Evolutionary conservation across 2,888 invertebrate genomes (phyloP), one percentile per base, ranked within the genome.

Genomic region (Perizoma affinitatum): DNA sequence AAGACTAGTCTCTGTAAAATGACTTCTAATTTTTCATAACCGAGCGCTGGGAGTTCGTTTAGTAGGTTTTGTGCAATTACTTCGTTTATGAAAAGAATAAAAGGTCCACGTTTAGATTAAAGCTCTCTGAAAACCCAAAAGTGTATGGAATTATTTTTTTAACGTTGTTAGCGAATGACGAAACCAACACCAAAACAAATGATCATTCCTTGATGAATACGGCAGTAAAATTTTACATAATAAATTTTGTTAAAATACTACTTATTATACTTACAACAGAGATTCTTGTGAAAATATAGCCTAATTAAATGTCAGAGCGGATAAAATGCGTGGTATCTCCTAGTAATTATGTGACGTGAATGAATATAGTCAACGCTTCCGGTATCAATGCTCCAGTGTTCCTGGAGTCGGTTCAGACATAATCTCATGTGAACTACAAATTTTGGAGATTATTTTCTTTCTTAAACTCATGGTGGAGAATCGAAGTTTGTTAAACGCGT

Each of bases 1-100:
- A 66, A 65, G 58, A 63, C 63, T 62, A 66, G 66, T 55, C 61
- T 47, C 54, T 49, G 58, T 61, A 58, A 65, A 65, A 65, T 61
- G 46, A 65, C 58, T 61, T 65, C 56, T 56, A 65, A 65, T 65
- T 56, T 61, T 58, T 61, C 55, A 65, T 65, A 61, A 52, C 58
- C 45, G 51, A 52, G 58, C 49, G 45, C 41, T 54, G 45, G 35
- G 38, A 46, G 45, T 58, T 59, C 44, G 36, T 60, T 60, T 57
- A 33, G 44, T 51, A 58, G 41, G 54, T 48, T 61, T 58, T 47
- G 46, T 48, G 49, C 52, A 54, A 54, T 58, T 60, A 48, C 51
- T 51, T 51, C 44, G 57, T 60, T 41, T 45, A 11, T 38, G 36
- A 45, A 56, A 34, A 5, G n/a, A 43, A 56, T 53, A 40, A 53